Base-by-base conservation (phyloP, 2,113 vertebrate species). In the Halcyon senegalensis region DNA sequence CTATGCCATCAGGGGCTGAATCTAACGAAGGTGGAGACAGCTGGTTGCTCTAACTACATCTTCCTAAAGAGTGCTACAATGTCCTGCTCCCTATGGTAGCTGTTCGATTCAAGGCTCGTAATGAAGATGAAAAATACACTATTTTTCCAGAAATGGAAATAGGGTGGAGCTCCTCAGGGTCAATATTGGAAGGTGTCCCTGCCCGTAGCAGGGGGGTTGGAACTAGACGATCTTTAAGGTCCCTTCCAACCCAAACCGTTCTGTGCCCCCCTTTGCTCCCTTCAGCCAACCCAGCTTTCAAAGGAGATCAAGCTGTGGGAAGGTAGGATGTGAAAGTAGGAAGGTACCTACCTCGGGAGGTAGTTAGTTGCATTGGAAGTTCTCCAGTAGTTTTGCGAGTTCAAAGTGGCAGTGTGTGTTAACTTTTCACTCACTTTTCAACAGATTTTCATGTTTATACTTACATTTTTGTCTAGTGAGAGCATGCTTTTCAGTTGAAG, bases 381-480 rank as follows among this genome's bases (percentile, higher is more conserved):
- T 91, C 5, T 81, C 10, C 21, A 37, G 77, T 14, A 43, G 24
- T 21, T 94, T 66, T 90, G 59, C 66, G 80, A 11, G 48, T 78
- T 75, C 0, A 4, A 70, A 93, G 44, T 0, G 0, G 70, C 81
- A 96, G 84, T 20, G 6, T 60, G 70, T 93, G 74, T 94, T 94
- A 93, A 79, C 25, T 96, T 94, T 85, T 50, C 28, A 62, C 67
- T 90, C 6, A 9, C 53, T 96, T 96, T 94, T 53, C 77, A 85
- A 37, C 39, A 60, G 37, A 19, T 17, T 91, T 90, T 85, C n/a
- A 11, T 96, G 87, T 95, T 97, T 96, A 94, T 83, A 50, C 63
- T 91, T 77, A 74, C 16, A 91, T 88, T 83, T 93, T 94, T 95
- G 90, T 96, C 78, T 77, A 83, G 63, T 96, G 90, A 96, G 75